phyloP scores from a whole-genome alignment of 2,888 invertebrate species.

The Allolobophora icterica region DNA sequence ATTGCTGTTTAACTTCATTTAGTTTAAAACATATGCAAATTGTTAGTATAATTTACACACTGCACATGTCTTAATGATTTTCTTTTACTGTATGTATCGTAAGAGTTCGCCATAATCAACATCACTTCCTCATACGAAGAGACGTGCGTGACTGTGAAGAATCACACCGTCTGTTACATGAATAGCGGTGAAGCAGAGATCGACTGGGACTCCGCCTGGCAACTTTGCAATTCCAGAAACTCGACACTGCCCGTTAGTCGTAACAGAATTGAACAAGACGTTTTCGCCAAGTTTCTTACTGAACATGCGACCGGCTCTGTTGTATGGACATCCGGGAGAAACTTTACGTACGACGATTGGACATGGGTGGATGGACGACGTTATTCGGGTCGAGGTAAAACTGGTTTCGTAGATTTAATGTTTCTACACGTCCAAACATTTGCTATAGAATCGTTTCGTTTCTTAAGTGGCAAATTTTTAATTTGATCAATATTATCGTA shows the following conservation, averaged over 20 bases:
- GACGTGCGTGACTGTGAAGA: background rate
- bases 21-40: no score
- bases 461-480: no score
- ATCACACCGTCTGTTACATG: background rate
- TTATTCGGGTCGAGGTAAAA: background rate
- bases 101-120: background rate
- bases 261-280: background rate
- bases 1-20: no score
- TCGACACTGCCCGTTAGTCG: background rate
- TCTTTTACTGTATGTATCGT: background rate
- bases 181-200: background rate
- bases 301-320: background rate
- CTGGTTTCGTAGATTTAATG: no score
- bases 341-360: background rate
- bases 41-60: no score
- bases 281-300: background rate
- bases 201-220: background rate
- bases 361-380: background rate
- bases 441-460: no score
- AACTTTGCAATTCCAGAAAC: background rate
- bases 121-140: background rate
- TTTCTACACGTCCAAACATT: no score
- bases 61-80: no score
- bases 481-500: no score
- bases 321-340: conserved; percentile 3